Conservation (phyloP, 2,113 vertebrate species). For the Oenanthe melanoleuca region DNA sequence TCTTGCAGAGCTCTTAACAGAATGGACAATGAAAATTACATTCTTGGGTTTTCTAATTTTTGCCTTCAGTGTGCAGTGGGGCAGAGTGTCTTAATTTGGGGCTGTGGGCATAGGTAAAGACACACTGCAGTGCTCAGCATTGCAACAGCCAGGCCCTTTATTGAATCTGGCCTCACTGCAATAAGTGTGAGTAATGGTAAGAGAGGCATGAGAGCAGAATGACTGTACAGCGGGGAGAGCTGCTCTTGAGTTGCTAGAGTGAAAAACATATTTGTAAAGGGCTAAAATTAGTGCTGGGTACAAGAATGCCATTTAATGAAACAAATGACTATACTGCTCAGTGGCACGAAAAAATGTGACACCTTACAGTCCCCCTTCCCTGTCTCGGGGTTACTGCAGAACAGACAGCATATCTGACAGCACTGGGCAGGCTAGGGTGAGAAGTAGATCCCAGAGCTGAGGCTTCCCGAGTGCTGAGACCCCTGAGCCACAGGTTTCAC, state of each 20-base stretch:
- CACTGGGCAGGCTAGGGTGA: not conserved
- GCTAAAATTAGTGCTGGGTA: conserved; percentile 25
- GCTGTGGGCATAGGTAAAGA: not conserved
- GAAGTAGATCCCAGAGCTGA: not conserved
- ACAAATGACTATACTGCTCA: not conserved
- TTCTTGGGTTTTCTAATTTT: not conserved
- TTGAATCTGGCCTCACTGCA: not conserved
- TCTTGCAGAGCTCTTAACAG: not conserved
- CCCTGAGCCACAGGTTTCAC: accelerated
- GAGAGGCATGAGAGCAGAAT: conserved; percentile 8
- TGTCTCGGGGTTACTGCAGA: not conserved
- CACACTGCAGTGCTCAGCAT: not conserved
- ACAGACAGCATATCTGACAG: accelerated
- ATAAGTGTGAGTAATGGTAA: conserved; percentile 2
- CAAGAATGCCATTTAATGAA: conserved; percentile 17
- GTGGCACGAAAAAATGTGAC: not conserved
- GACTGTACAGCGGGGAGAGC: conserved; percentile 18
- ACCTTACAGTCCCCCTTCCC: not conserved
- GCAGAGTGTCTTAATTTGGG: not conserved
- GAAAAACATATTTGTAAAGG: conserved; percentile 41
- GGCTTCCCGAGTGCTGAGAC: accelerated
- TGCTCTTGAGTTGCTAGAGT: not conserved
- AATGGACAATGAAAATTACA: not conserved
- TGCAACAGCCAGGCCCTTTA: not conserved
- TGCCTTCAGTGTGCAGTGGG: not conserved